phyloP scores from a whole-genome alignment of 2,888 invertebrate genomes.

The Cerceris ruficornis region DNA sequence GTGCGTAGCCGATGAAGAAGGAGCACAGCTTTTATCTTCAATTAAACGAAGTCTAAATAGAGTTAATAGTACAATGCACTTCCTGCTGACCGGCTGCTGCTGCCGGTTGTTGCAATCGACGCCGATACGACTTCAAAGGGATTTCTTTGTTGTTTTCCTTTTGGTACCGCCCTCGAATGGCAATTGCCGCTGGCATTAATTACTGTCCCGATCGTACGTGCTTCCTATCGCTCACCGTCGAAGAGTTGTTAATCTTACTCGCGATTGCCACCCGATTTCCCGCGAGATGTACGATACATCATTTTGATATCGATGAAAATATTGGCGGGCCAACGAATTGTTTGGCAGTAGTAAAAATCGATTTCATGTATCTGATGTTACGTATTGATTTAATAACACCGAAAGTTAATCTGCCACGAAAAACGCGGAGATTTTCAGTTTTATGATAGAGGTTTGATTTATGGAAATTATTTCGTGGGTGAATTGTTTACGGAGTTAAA shows the following conservation, averaged over 20 bases:
- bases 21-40: slow-evolving; percentile 64
- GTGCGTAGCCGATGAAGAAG: slow-evolving; percentile 27
- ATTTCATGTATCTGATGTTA: neutral
- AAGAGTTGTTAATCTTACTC: slow-evolving; percentile 54
- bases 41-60: slow-evolving; percentile 71
- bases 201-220: slow-evolving; percentile 57
- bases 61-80: slow-evolving; percentile 71
- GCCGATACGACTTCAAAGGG: slow-evolving; percentile 44
- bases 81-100: slow-evolving; percentile 59
- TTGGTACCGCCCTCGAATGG: slow-evolving; percentile 47
- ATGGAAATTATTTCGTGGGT: too few species aligned
- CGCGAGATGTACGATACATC: slow-evolving; percentile 16
- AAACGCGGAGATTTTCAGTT: neutral
- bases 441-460: too few species aligned
- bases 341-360: slow-evolving; percentile 1
- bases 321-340: slow-evolving; percentile 10
- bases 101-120: slow-evolving; percentile 36
- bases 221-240: slow-evolving; percentile 52
- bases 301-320: slow-evolving; percentile 34
- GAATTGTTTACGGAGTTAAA: too few species aligned
- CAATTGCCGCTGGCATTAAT: slow-evolving; percentile 66
- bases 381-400: slow-evolving; percentile 9
- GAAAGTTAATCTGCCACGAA: slow-evolving; percentile 27
- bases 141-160: slow-evolving; percentile 31
- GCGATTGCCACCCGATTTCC: slow-evolving; percentile 42